Conservation (phyloP, 2,113 vertebrate genomes). For the Tachysurus vachellii region DNA sequence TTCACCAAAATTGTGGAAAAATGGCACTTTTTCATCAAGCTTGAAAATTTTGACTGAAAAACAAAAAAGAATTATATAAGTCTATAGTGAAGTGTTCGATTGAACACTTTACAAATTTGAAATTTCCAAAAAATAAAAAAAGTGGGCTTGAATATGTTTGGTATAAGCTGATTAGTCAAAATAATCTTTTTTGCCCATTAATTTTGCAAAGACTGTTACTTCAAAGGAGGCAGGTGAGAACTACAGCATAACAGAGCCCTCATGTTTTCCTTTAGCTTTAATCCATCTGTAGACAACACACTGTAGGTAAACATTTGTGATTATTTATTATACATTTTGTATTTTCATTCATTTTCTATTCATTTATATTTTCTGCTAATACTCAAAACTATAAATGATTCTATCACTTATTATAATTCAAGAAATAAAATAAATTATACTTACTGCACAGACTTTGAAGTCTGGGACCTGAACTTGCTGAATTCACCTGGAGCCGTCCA, state of each 20-base stretch:
- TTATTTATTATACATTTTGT: no score
- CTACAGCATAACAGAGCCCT: background rate
- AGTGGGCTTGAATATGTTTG: background rate
- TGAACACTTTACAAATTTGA: background rate
- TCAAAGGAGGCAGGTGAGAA: background rate
- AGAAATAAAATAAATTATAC: conserved; percentile 47
- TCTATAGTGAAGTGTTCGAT: background rate
- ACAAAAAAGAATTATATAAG: background rate
- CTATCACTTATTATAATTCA: background rate
- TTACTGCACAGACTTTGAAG: conserved; percentile 81
- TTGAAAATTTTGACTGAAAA: background rate
- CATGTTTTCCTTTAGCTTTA: background rate
- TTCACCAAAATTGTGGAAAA: background rate
- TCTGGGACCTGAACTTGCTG: conserved; percentile 86
- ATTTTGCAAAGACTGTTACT: background rate
- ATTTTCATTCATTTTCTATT: background rate
- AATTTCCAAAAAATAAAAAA: background rate
- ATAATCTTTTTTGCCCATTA: background rate
- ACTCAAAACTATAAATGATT: background rate
- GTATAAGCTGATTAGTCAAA: background rate
- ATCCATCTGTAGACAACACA: background rate
- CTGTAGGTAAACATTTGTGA: background rate
- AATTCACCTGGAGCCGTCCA: conserved; percentile 87
- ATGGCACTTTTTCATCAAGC: background rate
- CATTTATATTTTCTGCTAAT: background rate